These are phyloP conservation scores for Channa argus DNA, from an alignment of 2,113 vertebrate genomes.

Conservation along the genomic window DNA sequence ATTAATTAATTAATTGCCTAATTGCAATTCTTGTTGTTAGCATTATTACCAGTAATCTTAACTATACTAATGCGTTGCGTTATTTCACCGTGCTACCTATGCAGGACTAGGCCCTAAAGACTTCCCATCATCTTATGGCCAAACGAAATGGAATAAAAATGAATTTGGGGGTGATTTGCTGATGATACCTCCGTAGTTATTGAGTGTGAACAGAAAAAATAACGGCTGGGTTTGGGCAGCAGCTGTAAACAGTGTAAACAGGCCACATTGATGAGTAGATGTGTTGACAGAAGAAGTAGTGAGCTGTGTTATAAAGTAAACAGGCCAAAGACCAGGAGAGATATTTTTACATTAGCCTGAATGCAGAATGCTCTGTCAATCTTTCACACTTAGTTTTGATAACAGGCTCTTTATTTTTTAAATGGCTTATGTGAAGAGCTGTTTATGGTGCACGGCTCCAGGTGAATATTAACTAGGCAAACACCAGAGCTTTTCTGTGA, in stretches of 20 bases:
- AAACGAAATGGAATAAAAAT: no score
- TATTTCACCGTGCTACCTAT: no score
- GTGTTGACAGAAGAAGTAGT: constrained; percentile 9
- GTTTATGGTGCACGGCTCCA: constrained; percentile 38
- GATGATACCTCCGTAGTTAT: no score
- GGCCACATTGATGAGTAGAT: constrained; percentile 13
- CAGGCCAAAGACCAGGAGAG: constrained; percentile 8
- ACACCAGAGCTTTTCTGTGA: constrained; percentile 21
- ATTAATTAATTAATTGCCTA: no score
- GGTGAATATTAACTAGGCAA: constrained; percentile 64
- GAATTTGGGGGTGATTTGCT: no score
- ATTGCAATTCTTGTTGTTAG: no score
- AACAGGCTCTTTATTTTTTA: constrained; percentile 44
- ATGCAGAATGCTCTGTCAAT: constrained; percentile 19
- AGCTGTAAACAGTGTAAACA: constrained; percentile 2
- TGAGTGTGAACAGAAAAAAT: no score
- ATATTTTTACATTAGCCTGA: constrained; percentile 43
- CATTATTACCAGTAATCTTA: no score
- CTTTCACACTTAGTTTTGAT: constrained; percentile 27
- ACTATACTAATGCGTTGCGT: no score
- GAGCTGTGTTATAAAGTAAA: constrained; percentile 18
- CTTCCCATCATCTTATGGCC: no score
- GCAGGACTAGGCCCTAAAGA: no score
- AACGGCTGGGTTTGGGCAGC: background rate
- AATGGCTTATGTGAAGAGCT: constrained; percentile 26